Evolutionary conservation across 92 coral and sea anemone species (phyloP), one percentile per base, ranked within the genome.

Genomic region (Plumapathes pennacea): DNA sequence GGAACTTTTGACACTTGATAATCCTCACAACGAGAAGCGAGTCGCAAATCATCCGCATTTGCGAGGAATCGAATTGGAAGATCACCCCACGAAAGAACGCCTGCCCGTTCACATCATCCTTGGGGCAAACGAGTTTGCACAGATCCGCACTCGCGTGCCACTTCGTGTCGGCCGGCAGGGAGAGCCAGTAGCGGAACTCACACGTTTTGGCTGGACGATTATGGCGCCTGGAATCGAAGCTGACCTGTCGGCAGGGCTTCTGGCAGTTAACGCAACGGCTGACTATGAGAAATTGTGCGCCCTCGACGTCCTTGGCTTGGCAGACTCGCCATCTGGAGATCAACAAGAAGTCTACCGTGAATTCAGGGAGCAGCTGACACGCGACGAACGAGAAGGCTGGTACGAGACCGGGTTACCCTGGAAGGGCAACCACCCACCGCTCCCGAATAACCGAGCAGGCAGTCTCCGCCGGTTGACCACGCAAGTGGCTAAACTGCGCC

Each of bases 341-440:
- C 21, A 15, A 11, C 57, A 6, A 10, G 72, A 46, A 9, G 25
- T 32, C 28, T 60, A 48, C 37, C 46, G 21, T 25, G 47, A 64
- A 33, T 29, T 64, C 21, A 32, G 20, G 46, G 24, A 64, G 38
- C 62, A 50, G 31, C 48, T 64, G 8, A n/a, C 0, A 48, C 62
- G 39, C 18, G 21, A 12, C 9, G 27, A 50, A 4, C n/a, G n/a
- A n/a, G 70, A 46, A 17, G 72, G 72, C 10, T 18, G 2, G 1
- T 64, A 64, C 41, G 41, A 12, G 24, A 64, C 72, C 8, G 13
- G 46, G 22, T 32, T 64, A 37, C 62, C 72, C 0, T 64, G 72
- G 72, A 64, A 64, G 26, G 4, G 9, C 3, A 48, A 32, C 1
- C 70, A 46, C 25, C 24, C 25, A 1, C 40, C 4, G 0, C 18